Base-by-base conservation (phyloP, 2,113 vertebrate genomes). In the Brachionichthys hirsutus region DNA sequence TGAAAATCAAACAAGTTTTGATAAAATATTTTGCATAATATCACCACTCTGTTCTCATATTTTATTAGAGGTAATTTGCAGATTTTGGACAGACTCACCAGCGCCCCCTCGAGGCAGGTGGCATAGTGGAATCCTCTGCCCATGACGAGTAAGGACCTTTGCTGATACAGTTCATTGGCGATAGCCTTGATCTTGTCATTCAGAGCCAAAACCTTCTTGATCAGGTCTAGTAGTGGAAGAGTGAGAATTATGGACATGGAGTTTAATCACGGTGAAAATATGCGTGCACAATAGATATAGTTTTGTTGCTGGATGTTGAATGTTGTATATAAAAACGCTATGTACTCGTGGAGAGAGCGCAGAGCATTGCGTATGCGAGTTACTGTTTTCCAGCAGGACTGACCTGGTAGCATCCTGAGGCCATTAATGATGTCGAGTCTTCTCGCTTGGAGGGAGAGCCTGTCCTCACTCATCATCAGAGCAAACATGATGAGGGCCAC, bases 381-480 rank as follows among this genome's bases (percentile, higher is more conserved):
- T 60, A 17, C 9, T 19, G 9, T 5, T 35, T n/a, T 48, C 15
- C 35, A 18, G 20, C 19, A 30, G 8, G 6, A 68, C 88, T 75
- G 82, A 98, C 97, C 94, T 62, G 97, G 95, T 41, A 98, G 78
- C 4, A 88, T 76, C 48, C 61, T 90, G 50, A 98, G 89, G 46
- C 93, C 90, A 0, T 70, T 87, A 60, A 98, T 94, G 83, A 98
- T 98, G 86, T 97, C 95, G 65, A 82, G 81, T 74, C 97, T 92
- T 78, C 97, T 93, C 44, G 83, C 85, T 86, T 97, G 94, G 48
- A 95, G 83, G 35, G 97, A 98, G 81, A 98, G 90, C 57, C 94
- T 91, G 87, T 98, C 97, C 89, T 98, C 94, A 12, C 95, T 96
- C 93, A 98, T 94, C 95, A 98, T 95, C 79, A 98, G 85, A 34